phyloP scores from a whole-genome alignment of 2,888 invertebrate species.

The Therioaphis trifolii region DNA sequence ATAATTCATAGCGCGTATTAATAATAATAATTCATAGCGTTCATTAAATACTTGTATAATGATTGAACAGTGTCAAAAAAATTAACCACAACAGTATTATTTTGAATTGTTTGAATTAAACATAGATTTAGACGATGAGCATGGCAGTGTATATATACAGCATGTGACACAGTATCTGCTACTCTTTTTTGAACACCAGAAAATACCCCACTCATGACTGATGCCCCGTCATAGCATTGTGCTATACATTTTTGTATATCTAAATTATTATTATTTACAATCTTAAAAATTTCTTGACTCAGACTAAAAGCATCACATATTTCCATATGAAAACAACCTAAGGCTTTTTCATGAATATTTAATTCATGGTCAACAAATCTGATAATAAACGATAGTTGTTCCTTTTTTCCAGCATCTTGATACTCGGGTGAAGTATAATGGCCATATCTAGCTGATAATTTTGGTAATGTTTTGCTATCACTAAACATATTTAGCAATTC shows the following conservation, averaged over 20 bases:
- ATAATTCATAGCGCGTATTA: neutral
- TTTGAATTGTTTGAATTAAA: too few species aligned
- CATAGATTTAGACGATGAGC: too few species aligned
- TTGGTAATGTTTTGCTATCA: neutral
- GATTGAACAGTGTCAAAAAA: too few species aligned
- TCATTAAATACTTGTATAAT: neutral
- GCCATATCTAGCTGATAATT: too few species aligned
- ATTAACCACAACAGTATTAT: too few species aligned
- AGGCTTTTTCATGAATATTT: conserved; percentile 13
- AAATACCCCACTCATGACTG: too few species aligned
- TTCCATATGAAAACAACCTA: conserved; percentile 13
- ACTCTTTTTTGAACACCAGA: too few species aligned
- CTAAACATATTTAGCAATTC: conserved; percentile 4
- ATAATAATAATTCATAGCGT: too few species aligned
- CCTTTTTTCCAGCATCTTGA: conserved; percentile 15
- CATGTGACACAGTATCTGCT: too few species aligned
- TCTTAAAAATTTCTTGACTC: conserved; percentile 18
- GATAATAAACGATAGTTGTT: neutral
- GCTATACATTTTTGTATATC: conserved; percentile 61
- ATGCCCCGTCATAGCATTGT: conserved; percentile 58
- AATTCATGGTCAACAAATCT: conserved; percentile 1
- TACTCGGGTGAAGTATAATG: neutral
- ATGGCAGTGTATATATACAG: too few species aligned
- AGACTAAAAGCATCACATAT: too few species aligned
- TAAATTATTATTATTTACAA: conserved; percentile 11